A percentile compares a stretch with the other conserved stretches of the same genome.
These are phyloP conservation scores for Epirrita christyi DNA, from an alignment of 2,888 invertebrate species.

Conservation along the genomic window DNA sequence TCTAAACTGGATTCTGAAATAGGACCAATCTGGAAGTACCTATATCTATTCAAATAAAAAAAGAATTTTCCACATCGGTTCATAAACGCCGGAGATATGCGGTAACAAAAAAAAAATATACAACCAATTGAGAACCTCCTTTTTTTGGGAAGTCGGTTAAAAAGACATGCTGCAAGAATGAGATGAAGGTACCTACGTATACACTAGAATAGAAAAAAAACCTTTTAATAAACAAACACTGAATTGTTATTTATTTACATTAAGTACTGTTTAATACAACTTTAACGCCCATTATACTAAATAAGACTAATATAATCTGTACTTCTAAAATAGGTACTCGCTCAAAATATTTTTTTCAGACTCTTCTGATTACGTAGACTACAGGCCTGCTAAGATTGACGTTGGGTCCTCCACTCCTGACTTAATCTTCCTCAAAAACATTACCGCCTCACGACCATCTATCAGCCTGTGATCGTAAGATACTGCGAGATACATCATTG, in stretches of 20 bases:
- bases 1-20: no score
- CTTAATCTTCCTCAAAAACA: constrained; percentile 98
- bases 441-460: constrained; percentile 99
- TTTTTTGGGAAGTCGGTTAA: no score
- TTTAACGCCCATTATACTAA: not conserved
- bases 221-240: not conserved
- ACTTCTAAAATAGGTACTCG: no score
- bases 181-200: no score
- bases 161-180: no score
- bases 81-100: no score
- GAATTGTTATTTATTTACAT: constrained; percentile 14
- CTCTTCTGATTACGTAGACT: constrained; percentile 53
- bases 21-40: no score
- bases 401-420: constrained; percentile 98
- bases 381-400: constrained; percentile 96
- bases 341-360: no score
- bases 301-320: not conserved
- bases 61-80: no score
- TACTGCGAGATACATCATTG: constrained; percentile 99
- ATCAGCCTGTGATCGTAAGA: constrained; percentile 99
- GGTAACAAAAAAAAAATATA: no score
- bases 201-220: not conserved
- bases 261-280: not conserved
- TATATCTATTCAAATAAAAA: no score
- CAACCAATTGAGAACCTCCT: no score